Conservation (phyloP, 2,797 vertebrate species). For the Arremon aurantiirostris region DNA sequence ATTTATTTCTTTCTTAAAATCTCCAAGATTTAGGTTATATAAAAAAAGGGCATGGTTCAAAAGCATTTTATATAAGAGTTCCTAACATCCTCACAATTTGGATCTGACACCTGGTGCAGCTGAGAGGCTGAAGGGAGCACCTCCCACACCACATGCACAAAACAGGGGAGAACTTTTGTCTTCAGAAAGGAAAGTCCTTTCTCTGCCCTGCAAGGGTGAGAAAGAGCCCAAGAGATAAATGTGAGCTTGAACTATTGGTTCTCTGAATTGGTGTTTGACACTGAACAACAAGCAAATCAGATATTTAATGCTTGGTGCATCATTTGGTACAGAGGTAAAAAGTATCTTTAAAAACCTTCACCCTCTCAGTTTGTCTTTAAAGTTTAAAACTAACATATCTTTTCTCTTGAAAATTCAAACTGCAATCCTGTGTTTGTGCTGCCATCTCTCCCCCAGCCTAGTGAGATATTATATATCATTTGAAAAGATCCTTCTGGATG, state of each 20-base stretch:
- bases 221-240: not conserved
- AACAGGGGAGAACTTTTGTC: not conserved
- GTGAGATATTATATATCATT: not conserved
- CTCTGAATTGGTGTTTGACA: not conserved
- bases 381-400: not conserved
- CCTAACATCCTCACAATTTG: not conserved
- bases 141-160: not conserved
- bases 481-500: conserved; percentile 45
- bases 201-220: not conserved
- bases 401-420: not conserved
- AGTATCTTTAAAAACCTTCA: not conserved
- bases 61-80: not conserved
- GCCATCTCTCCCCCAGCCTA: not conserved
- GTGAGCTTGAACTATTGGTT: not conserved
- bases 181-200: not conserved
- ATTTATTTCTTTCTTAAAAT: not conserved
- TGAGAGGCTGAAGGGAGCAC: not conserved
- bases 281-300: not conserved
- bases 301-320: too few species aligned
- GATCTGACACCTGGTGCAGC: not conserved
- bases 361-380: not conserved
- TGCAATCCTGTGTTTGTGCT: not conserved
- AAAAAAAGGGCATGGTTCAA: not conserved
- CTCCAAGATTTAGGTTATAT: not conserved
- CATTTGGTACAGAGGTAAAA: not conserved